phyloP scores from a whole-genome alignment of 1,140 invertebrate genomes.

The Choristoneura fumiferana region DNA sequence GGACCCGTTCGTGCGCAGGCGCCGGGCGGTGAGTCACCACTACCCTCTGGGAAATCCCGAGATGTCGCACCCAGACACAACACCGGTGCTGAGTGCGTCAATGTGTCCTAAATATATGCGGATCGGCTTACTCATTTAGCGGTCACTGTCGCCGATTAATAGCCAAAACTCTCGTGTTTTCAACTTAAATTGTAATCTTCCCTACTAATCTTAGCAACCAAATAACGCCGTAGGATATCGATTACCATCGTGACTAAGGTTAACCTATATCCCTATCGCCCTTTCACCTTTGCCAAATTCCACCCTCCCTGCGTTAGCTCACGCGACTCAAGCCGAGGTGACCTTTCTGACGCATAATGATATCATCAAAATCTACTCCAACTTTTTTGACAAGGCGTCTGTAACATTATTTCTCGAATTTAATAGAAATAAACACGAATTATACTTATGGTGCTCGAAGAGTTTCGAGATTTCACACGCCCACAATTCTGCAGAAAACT shows the following conservation, averaged over 20 bases:
- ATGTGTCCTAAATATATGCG: constrained; percentile 3
- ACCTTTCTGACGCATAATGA: constrained; percentile 12
- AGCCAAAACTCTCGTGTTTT: no score
- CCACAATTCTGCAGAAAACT: no score
- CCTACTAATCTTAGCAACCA: no score
- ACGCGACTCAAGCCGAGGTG: not conserved
- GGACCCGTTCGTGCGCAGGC: not conserved
- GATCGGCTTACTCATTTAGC: not conserved
- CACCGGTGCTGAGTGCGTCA: not conserved
- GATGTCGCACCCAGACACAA: not conserved
- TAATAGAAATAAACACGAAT: no score
- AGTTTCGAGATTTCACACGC: no score
- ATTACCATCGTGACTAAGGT: not conserved
- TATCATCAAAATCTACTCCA: not conserved
- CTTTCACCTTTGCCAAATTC: constrained; percentile 8
- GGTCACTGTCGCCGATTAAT: not conserved
- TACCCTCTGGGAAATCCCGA: not conserved
- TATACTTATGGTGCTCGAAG: no score
- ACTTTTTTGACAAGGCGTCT: not conserved
- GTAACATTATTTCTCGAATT: not conserved
- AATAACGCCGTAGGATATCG: no score
- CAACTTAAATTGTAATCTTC: no score
- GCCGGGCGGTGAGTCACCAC: not conserved
- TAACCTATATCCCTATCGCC: not conserved
- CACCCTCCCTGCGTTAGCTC: not conserved